phyloP scores from a whole-genome alignment of 1,140 invertebrate genomes.

The Panagrolaimus sp. region DNA sequence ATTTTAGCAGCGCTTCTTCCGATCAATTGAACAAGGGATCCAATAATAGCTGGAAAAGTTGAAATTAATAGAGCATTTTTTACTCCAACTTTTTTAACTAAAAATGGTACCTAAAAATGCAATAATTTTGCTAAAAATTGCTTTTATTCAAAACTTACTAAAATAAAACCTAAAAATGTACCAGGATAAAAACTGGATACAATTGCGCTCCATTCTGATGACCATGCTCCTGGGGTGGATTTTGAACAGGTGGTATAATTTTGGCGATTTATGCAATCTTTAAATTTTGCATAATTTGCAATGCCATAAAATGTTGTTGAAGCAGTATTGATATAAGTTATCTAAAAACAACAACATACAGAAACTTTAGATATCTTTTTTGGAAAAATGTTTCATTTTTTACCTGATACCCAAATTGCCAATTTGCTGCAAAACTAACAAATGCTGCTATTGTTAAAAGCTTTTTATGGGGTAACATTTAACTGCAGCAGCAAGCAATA shows the following conservation, averaged over 20 bases:
- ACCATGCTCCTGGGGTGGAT: no score
- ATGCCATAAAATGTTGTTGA: not conserved
- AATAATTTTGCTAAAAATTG: not conserved
- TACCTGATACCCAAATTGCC: constrained; percentile 21
- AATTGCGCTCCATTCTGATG: constrained; percentile 1
- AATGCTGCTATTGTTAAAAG: not conserved
- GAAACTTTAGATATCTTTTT: no score
- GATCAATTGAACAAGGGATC: constrained; percentile 2
- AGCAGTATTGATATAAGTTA: constrained; percentile 19
- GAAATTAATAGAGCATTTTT: not conserved
- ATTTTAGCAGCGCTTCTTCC: not conserved
- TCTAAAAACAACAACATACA: no score
- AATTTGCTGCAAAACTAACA: constrained; percentile 16
- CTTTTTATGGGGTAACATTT: constrained; percentile 11
- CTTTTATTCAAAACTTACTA: constrained; percentile 2
- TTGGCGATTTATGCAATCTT: not conserved
- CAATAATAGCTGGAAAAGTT: constrained; percentile 8
- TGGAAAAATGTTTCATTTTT: no score
- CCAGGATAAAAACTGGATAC: constrained; percentile 23
- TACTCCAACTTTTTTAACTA: constrained; percentile 9
- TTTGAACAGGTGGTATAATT: not conserved
- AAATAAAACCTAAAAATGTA: constrained; percentile 17
- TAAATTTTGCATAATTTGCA: not conserved
- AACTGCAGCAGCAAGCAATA: no score
- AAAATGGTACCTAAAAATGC: constrained; percentile 11